Evolutionary conservation across 2,113 vertebrate genomes (phyloP).

Genomic region (Forbesichthys papilliferus): DNA sequence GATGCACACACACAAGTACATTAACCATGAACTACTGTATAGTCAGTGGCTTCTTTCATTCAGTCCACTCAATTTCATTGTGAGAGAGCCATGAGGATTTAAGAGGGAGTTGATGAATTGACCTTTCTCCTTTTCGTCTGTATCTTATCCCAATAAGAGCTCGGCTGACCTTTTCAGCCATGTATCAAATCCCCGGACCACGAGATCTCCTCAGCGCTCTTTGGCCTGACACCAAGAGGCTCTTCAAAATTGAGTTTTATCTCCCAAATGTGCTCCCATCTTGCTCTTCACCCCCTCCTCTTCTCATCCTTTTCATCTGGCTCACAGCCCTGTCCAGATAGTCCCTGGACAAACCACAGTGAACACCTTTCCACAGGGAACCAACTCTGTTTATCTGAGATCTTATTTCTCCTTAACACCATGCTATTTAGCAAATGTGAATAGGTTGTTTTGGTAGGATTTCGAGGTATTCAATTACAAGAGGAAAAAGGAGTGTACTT

Average conservation of each 20-base stretch:
- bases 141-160: slow-evolving; percentile 74
- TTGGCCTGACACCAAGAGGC: slow-evolving; percentile 22
- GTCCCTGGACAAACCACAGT: slow-evolving; percentile 36
- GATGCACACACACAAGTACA: slow-evolving; percentile 27
- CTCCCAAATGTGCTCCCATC: slow-evolving; percentile 31
- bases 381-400: slow-evolving; percentile 37
- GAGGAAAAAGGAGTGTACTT: not conserved
- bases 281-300: slow-evolving; percentile 32
- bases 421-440: slow-evolving; percentile 7
- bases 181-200: slow-evolving; percentile 54
- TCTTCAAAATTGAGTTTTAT: slow-evolving; percentile 53
- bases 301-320: not conserved
- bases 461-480: not conserved
- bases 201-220: slow-evolving; percentile 23
- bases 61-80: slow-evolving; percentile 57
- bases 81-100: slow-evolving; percentile 60
- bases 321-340: slow-evolving; percentile 4
- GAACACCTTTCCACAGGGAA: slow-evolving; percentile 30
- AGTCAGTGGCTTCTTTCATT: slow-evolving; percentile 66
- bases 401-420: slow-evolving; percentile 28
- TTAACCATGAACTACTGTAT: slow-evolving; percentile 31
- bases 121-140: slow-evolving; percentile 73
- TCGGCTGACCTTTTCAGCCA: slow-evolving; percentile 71
- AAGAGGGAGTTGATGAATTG: slow-evolving; percentile 74
- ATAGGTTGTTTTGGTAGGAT: slow-evolving; percentile 25